Base-by-base conservation (phyloP, 2,888 invertebrate species). In the Teleogryllus oceanicus region DNA sequence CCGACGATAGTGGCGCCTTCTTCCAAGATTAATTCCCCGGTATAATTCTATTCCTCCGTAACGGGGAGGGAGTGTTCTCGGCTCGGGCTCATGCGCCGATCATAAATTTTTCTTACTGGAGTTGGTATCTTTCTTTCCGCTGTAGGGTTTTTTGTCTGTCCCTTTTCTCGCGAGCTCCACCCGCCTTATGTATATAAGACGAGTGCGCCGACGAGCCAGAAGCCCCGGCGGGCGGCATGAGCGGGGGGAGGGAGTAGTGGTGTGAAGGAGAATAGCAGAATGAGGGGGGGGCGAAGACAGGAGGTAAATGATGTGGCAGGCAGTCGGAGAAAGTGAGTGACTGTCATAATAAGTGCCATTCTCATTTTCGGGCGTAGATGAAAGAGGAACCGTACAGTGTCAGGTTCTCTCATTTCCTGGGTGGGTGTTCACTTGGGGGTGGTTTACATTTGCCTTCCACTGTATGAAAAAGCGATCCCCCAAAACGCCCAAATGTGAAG, bases 31-130 rank as follows among this genome's bases (percentile, higher is more conserved):
- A 62, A 62, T 62, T 62, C 5, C 62, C 62, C 62, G 18, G 62
- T 16, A 62, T 62, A 62, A 62, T 62, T 62, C 62, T 62, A 62
- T 62, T 62, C 62, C 62, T 62, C 62, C 13, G 2, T 2, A 62
- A 18, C 12, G 18, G 62, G 18, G 62, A 62, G 18, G 13, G 18
- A 62, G 62, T 18, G 12, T 12, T 18, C 13, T 62, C 18, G 62
- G 18, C 13, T 12, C 2, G 13, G 62, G 62, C 62, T 62, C 62
- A 62, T 62, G 62, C 62, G 62, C 62, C 62, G 62, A 62, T 62
- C 62, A 62, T 62, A 62, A 62, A 62, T 62, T 62, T 62, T 62
- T 62, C 62, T 62, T 62, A 62, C 62, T 62, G 62, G 62, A 62
- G 62, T 62, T 62, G 62, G 62, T 62, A 62, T 62, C 62, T 62